Evolutionary conservation across 2,797 vertebrate species (phyloP).

Genomic region (Poecilia picta): DNA sequence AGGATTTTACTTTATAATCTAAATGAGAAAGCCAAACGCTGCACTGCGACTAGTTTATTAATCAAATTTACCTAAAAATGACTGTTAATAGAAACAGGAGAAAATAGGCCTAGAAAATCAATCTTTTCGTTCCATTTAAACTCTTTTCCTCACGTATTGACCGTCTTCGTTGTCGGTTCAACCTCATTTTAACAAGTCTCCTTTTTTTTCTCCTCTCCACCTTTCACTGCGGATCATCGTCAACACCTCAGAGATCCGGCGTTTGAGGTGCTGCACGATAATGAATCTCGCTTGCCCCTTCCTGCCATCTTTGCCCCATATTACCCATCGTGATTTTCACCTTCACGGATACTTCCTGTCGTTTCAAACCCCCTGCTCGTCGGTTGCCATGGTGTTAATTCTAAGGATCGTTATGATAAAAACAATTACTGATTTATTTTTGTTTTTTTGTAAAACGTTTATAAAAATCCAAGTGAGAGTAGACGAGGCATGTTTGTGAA

Average conservation of each 20-base stretch:
- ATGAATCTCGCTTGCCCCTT: slow-evolving; percentile 52
- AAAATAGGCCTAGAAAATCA: background rate
- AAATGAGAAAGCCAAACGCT: background rate
- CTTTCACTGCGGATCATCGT: slow-evolving; percentile 26
- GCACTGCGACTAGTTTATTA: background rate
- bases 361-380: background rate
- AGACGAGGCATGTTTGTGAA: background rate
- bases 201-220: slow-evolving; percentile 16
- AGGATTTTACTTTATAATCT: background rate
- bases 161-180: background rate
- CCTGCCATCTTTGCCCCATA: slow-evolving; percentile 33
- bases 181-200: slow-evolving; percentile 11
- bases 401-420: background rate
- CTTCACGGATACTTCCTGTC: slow-evolving; percentile 24
- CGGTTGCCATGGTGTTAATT: background rate
- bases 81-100: background rate
- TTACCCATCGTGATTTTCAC: slow-evolving; percentile 41
- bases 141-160: background rate
- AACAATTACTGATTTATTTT: background rate
- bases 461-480: background rate
- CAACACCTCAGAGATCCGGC: slow-evolving; percentile 37
- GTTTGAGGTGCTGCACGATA: slow-evolving; percentile 48
- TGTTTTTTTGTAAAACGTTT: background rate
- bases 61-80: background rate
- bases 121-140: background rate